Evolutionary conservation across 2,797 vertebrate genomes (phyloP), one percentile per base, ranked within the genome.

Genomic region (Pelochelys cantorii): DNA sequence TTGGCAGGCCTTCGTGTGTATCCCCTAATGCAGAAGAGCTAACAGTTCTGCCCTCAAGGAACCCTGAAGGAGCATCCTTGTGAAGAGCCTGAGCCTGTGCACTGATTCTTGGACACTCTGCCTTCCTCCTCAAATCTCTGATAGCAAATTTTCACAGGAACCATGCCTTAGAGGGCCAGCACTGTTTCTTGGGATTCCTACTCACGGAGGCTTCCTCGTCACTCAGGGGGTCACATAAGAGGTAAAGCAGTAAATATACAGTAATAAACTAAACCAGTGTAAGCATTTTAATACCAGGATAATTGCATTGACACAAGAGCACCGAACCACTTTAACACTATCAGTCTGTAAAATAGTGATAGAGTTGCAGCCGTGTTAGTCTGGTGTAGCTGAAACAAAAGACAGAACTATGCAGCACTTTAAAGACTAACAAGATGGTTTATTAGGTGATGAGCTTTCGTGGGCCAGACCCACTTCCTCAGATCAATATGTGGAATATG

Each of bases 151-250:
- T 0, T 57, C 57, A 84, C 87, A 1, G 1, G 83, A 93, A 90
- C 84, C 62, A 75, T 5, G 79, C 77, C 42, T 90, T 88, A 90
- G 25, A 81, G 4, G n/a, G 92, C 18, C 89, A 11, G 1, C 53
- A 68, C 0, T 37, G 48, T 42, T 87, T 81, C 37, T 74, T 79
- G 1, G n/a, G 95, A 62, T 92, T 65, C 59, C 88, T 48, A 86
- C 84, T 10, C 0, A 34, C 77, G 90, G 18, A 86, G 77, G 77
- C 79, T 52, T 90, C 88, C 83, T 27, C 84, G 91, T 96, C 96
- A 96, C 75, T 27, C 95, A 97, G 96, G 95, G 93, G 96, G 94
- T 96, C 95, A 94, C 94, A 96, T 1, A 92, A 94, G 90, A 95
- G 95, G 83, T 92, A 86, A 89, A 92, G 90, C 88, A 71, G 20